These are phyloP conservation scores for Rhombomys opimus DNA, from an alignment of 2,113 vertebrate species.

Conservation along the genomic window DNA sequence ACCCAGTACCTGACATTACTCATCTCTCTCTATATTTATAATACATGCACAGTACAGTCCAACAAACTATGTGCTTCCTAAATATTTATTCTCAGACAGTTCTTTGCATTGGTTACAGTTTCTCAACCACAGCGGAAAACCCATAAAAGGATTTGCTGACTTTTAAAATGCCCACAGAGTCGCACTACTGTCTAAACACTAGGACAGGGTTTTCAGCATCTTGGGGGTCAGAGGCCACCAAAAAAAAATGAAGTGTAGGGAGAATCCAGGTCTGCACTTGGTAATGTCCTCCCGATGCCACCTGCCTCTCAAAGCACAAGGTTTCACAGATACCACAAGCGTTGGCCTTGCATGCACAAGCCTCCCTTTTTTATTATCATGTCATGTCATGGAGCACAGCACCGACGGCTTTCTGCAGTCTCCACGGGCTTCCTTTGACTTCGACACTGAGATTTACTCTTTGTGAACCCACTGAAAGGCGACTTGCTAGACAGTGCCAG, in stretches of 20 bases:
- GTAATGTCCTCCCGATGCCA: neutral
- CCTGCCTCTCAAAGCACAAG: neutral
- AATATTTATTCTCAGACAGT: neutral
- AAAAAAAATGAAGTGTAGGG: neutral
- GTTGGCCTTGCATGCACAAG: rapidly evolving
- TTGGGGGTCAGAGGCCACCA: neutral
- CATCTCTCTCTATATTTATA: neutral
- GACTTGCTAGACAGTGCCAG: neutral
- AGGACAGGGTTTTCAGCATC: neutral
- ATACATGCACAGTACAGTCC: neutral
- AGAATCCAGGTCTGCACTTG: neutral
- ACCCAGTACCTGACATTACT: neutral
- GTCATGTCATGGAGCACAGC: neutral
- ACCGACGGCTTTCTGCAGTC: neutral
- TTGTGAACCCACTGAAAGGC: neutral
- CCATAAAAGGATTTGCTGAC: neutral
- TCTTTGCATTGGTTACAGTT: neutral
- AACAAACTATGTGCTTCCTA: neutral
- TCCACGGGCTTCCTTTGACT: slow-evolving; percentile 9
- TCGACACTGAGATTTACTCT: neutral
- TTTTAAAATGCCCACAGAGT: neutral
- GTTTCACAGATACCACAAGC: neutral
- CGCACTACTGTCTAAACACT: neutral
- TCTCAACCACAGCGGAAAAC: neutral
- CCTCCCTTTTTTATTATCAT: neutral